phyloP scores from a whole-genome alignment of 2,113 vertebrate species.

The Limnothrissa miodon region DNA sequence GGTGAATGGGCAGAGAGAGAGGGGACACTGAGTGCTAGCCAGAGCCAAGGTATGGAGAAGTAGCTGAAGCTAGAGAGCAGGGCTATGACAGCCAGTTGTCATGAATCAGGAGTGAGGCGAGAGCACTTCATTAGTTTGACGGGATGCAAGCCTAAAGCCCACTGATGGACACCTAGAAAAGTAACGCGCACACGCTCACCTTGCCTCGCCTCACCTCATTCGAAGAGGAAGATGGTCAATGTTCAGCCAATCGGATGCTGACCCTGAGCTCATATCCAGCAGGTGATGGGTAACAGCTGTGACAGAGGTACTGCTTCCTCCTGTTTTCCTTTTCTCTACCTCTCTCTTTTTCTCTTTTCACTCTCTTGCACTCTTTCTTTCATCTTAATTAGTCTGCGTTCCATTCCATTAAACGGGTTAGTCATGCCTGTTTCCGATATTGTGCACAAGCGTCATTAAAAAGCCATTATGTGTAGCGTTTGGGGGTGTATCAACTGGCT shows the following conservation, averaged over 20 bases:
- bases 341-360: neutral
- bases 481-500: neutral
- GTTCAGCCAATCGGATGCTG: slow-evolving; percentile 59
- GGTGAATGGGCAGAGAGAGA: slow-evolving; percentile 19
- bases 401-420: neutral
- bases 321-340: neutral
- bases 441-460: neutral
- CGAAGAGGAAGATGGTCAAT: slow-evolving; percentile 52
- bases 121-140: slow-evolving; percentile 30
- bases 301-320: slow-evolving; percentile 83
- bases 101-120: slow-evolving; percentile 33
- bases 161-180: slow-evolving; percentile 43
- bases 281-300: slow-evolving; percentile 95
- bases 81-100: neutral
- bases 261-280: slow-evolving; percentile 59
- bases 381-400: neutral
- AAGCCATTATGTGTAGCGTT: slow-evolving; percentile 14
- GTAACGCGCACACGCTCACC: slow-evolving; percentile 28
- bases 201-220: slow-evolving; percentile 49
- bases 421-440: neutral
- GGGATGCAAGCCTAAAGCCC: slow-evolving; percentile 37
- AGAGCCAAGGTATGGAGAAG: slow-evolving; percentile 8
- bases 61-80: slow-evolving; percentile 3
- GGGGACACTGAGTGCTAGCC: neutral
- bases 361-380: neutral